Conservation (phyloP, 2,888 invertebrate species). For the Neelides folsomi region DNA sequence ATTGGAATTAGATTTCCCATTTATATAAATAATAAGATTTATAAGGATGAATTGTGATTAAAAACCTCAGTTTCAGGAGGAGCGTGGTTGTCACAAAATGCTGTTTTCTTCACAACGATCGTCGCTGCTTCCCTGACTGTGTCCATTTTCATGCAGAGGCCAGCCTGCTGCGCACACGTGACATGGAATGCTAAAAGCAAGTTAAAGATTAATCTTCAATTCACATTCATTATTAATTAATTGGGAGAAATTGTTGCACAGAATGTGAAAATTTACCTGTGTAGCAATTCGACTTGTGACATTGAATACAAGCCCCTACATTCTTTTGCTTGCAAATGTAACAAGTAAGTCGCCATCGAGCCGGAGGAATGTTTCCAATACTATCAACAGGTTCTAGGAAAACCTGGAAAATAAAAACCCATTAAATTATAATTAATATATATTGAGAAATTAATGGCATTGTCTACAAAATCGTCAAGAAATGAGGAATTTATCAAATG, state of each 20-base stretch:
- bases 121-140: slow-evolving; percentile 61
- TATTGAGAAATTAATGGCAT: slow-evolving; percentile 1
- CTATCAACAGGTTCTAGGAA: slow-evolving; percentile 97
- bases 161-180: slow-evolving; percentile 95
- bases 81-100: slow-evolving; percentile 89
- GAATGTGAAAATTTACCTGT: slow-evolving; percentile 41
- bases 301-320: slow-evolving; percentile 94
- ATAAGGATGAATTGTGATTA: background rate
- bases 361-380: slow-evolving; percentile 86
- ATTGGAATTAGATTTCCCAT: too few species aligned
- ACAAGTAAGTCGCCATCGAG: slow-evolving; percentile 90
- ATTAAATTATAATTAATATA: background rate
- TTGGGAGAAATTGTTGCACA: background rate
- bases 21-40: too few species aligned
- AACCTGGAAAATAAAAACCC: slow-evolving; percentile 35
- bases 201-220: background rate
- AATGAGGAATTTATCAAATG: slow-evolving; percentile 1
- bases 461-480: too few species aligned
- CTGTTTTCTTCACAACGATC: slow-evolving; percentile 82
- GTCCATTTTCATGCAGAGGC: slow-evolving; percentile 90
- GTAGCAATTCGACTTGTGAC: slow-evolving; percentile 90
- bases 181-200: slow-evolving; percentile 75
- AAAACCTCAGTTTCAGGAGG: slow-evolving; percentile 50
- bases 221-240: background rate
- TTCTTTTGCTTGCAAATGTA: slow-evolving; percentile 89